Evolutionary conservation across 35 echinoderm and acorn worm genomes (phyloP), one percentile per base, ranked within the genome.

Genomic region (Apostichopus californicus): DNA sequence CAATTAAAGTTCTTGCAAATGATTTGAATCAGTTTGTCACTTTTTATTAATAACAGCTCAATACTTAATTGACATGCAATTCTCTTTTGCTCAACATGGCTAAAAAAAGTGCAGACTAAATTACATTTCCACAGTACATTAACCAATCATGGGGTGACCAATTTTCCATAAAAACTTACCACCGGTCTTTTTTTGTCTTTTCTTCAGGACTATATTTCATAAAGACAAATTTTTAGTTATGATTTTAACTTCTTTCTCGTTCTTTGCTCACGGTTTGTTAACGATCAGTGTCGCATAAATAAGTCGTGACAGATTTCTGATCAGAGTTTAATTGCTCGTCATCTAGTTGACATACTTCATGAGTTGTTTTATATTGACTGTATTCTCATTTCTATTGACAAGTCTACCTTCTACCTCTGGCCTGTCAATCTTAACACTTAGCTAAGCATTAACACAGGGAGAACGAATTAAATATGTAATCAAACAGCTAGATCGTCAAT

Each of bases 321-420:
- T 85, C 81, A 58, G 57, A 58, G 57, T 85, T 85, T 85, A 85
- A 85, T 85, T 85, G 81, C 15, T 75, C 81, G 21, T 85, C 57
- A 60, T 85, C n/a, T 85, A 22, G 81, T 56, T 85, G 81, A 25
- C 81, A 85, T 85, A 85, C 57, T 85, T 85, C 81, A 85, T 22
- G 55, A 58, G 54, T 18, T 18, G 17, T 14, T 75, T 75, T 22
- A 75, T 75, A 20, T 75, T 75, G 71, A 22, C n/a, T 20, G 13
- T 22, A 20, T 20, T 5, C 9, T 81, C 23, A 52, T 18, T 79
- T 79, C 77, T 22, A 8, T 81, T 23, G 54, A 81, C 52, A 12
- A 20, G 17, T 5, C 58, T 61, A 55, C 20, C 8, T 83, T 83
- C 56, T 34, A 54, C 52, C 52, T 56, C 17, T 55, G 11, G 17